phyloP scores from a whole-genome alignment of 2,113 vertebrate species.

The Gymnogyps californianus region DNA sequence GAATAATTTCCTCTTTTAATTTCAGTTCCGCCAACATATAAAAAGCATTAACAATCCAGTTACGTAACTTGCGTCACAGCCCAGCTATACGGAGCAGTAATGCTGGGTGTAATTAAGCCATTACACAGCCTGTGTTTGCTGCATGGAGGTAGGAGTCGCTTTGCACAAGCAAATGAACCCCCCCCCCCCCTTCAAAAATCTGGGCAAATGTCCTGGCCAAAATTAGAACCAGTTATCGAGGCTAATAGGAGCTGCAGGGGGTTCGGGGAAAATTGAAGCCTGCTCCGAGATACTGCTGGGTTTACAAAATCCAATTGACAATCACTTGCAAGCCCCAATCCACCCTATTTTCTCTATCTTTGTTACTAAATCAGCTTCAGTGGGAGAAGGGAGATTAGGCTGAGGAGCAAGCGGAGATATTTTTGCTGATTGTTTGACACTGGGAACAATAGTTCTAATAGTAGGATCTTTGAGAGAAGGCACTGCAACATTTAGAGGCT shows the following conservation, averaged over 20 bases:
- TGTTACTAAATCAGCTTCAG: not conserved
- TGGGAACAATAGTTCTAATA: not conserved
- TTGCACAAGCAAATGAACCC: not conserved
- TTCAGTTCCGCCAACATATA: constrained; percentile 65
- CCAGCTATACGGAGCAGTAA: not conserved
- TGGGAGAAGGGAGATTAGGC: not conserved
- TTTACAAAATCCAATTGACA: not conserved
- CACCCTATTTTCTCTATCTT: not conserved
- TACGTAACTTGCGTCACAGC: constrained; percentile 61
- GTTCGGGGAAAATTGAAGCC: not conserved
- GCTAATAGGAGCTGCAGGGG: not conserved
- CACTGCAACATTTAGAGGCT: not conserved
- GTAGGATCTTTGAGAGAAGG: not conserved
- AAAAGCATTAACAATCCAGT: constrained; percentile 67
- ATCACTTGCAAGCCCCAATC: not conserved
- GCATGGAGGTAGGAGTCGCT: not conserved
- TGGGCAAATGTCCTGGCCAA: not conserved
- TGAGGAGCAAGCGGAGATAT: not conserved
- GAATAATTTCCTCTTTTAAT: constrained; percentile 78
- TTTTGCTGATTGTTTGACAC: not conserved
- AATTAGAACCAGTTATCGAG: not conserved
- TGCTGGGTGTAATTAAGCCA: not conserved
- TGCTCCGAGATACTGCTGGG: not conserved
- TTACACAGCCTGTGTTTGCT: not conserved
- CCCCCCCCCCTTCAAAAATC: not conserved